phyloP scores from a whole-genome alignment of 2,113 vertebrate species.

The Spheniscus mendiculus region DNA sequence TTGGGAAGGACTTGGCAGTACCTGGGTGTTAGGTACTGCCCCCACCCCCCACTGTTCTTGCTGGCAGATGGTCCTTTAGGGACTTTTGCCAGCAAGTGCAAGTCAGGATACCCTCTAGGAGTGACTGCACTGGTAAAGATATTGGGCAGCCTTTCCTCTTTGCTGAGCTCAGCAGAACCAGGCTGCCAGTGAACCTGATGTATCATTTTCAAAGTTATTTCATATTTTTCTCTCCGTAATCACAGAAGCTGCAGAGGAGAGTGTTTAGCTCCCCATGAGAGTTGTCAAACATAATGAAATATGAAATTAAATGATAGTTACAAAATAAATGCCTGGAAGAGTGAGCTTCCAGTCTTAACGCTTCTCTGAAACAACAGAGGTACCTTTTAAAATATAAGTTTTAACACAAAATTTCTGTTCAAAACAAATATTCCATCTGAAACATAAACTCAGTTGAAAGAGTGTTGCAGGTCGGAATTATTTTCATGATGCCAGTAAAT shows the following conservation, averaged over 20 bases:
- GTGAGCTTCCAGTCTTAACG: neutral
- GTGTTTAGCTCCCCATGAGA: neutral
- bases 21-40: neutral
- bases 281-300: neutral
- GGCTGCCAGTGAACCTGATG: neutral
- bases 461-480: neutral
- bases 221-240: neutral
- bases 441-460: neutral
- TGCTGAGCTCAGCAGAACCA: slow-evolving; percentile 25
- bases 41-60: neutral
- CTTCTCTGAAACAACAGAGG: neutral
- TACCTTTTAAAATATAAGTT: neutral
- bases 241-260: neutral
- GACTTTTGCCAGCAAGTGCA: slow-evolving; percentile 14
- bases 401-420: neutral
- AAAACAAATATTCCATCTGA: neutral
- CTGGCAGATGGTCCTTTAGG: slow-evolving; percentile 28
- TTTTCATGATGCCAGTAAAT: neutral
- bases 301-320: neutral
- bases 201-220: neutral
- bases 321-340: neutral
- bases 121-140: neutral
- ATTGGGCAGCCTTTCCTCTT: neutral
- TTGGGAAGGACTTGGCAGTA: neutral
- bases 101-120: neutral